Evolutionary conservation across 2,113 vertebrate genomes (phyloP), one percentile per base, ranked within the genome.

Genomic region (Apus apus): DNA sequence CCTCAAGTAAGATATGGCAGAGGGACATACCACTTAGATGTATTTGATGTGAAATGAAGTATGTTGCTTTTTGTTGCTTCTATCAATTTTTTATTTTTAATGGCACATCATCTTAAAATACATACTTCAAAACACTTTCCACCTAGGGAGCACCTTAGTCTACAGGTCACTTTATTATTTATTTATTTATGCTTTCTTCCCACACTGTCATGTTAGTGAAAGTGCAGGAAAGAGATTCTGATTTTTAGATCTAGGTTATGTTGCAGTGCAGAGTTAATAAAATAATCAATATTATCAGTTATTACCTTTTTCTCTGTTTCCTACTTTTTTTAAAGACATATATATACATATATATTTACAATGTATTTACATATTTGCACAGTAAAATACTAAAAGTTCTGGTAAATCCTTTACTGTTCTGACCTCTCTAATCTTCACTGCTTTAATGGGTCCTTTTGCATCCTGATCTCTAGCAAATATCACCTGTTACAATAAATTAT

Each of bases 81-180:
- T 87, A 96, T 97, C 96, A 97, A 97, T 96, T 76, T 97, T 98
- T 98, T 79, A 97, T 97, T 48, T 48, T 96, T 97, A 98, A 97
- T 97, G 94, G 95, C 74, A 74, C 96, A 83, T 88, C 96, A 89
- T 67, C 89, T 92, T 97, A 96, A 97, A 95, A 97, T 93, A 80
- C 48, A 78, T 75, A 43, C 68, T 76, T 89, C 66, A 85, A 97
- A 94, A 97, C 96, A 82, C 26, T 77, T 95, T 96, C 79, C 96
- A 91, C 94, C 40, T 87, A 72, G 53, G 81, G 48, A 83, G 50
- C 17, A 11, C 95, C 80, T 96, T 89, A 91, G 51, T 60, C 57
- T 80, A 20, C 38, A 54, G 77, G 88, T 91, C 36, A 92, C 71
- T 95, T 93, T 67, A 92, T 97, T 94, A 94, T 86, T 98, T 97